These are phyloP conservation scores for Plecturocebus donacophilus DNA, from an alignment of 2,113 vertebrate genomes.

Conservation along the genomic window DNA sequence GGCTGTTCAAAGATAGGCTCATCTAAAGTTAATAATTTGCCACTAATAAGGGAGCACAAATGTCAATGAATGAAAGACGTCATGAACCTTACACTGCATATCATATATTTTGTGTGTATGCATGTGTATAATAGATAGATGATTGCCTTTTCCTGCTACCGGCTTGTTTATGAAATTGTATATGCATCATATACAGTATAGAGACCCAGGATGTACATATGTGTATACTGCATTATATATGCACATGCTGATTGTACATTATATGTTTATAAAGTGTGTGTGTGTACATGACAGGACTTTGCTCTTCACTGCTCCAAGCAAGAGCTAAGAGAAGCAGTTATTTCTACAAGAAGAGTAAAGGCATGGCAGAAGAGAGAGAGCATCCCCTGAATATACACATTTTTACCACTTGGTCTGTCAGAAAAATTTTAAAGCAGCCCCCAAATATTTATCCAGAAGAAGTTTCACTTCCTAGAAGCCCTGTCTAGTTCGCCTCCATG, in stretches of 20 bases:
- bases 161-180: neutral
- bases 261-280: neutral
- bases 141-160: neutral
- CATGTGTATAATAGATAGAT: no score
- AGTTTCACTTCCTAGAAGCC: neutral
- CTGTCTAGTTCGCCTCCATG: neutral
- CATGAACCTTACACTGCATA: neutral
- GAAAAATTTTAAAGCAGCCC: conserved; percentile 25
- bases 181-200: neutral
- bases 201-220: neutral
- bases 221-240: neutral
- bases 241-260: neutral
- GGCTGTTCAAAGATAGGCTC: neutral
- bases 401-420: neutral
- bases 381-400: neutral
- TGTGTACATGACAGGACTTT: neutral
- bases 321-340: neutral
- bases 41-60: neutral
- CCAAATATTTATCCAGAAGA: conserved; percentile 37
- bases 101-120: neutral
- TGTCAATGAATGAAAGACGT: neutral
- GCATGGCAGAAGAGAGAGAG: neutral
- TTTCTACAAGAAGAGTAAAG: neutral
- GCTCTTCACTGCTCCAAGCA: neutral
- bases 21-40: neutral